Percentiles rank a stretch among this genome's conserved stretches.
Conservation (phyloP, 2,113 vertebrate genomes). For the Prochilodus magdalenae region DNA sequence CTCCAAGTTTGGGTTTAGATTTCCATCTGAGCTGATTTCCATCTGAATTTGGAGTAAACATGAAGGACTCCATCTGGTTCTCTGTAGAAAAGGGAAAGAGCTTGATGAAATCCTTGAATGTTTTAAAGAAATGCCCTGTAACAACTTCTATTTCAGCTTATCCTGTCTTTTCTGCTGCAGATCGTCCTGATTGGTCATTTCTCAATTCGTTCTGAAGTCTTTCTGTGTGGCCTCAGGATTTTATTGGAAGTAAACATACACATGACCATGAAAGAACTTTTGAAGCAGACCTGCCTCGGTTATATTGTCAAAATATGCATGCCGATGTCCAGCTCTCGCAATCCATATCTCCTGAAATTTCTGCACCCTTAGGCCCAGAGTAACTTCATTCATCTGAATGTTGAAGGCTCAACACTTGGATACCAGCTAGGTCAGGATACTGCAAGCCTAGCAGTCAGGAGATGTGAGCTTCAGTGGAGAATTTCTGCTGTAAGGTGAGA, state of each 20-base stretch:
- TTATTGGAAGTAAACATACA: not conserved
- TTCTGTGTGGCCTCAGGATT: conserved; percentile 32
- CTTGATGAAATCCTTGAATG: conserved; percentile 56
- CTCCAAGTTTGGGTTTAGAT: conserved; percentile 64
- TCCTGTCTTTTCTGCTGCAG: conserved; percentile 39
- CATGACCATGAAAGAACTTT: not conserved
- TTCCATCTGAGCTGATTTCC: conserved; percentile 69
- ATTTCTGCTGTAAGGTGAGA: conserved; percentile 13
- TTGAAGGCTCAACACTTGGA: not conserved
- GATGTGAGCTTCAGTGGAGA: not conserved
- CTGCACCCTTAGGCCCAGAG: not conserved
- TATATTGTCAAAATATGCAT: not conserved
- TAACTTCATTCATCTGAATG: not conserved
- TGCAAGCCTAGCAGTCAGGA: not conserved
- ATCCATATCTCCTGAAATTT: not conserved
- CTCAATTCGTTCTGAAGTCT: conserved; percentile 32
- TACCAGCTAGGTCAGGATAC: not conserved
- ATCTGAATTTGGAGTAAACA: conserved; percentile 73
- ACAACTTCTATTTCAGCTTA: conserved; percentile 55
- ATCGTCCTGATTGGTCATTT: conserved; percentile 22
- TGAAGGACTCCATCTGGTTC: conserved; percentile 64
- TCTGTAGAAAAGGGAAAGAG: conserved; percentile 52
- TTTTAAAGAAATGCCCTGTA: conserved; percentile 50
- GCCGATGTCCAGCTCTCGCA: not conserved
- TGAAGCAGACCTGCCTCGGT: not conserved